A percentile compares a stretch with the other conserved stretches of the same genome.
These are phyloP conservation scores for Anaspis maculata DNA, from an alignment of 2,888 invertebrate species.

Conservation along the genomic window DNA sequence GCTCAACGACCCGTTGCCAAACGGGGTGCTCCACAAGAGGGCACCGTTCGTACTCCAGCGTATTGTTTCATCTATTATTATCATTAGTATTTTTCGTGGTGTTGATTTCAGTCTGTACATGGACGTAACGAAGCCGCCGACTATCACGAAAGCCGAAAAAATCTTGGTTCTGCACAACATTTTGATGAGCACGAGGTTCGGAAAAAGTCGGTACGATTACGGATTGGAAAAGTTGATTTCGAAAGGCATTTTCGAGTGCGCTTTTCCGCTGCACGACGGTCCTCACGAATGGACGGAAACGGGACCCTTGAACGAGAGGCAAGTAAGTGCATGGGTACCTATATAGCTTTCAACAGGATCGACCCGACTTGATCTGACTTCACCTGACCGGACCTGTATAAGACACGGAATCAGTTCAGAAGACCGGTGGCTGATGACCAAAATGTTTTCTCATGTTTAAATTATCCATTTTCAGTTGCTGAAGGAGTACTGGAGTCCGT, in stretches of 20 bases:
- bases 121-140: conserved; percentile 28
- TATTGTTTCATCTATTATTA: conserved; percentile 3
- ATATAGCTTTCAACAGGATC: no score
- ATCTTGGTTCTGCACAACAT: conserved; percentile 31
- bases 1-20: conserved; percentile 19
- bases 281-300: conserved; percentile 28
- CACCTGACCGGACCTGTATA: no score
- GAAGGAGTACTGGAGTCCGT: conserved; percentile 20
- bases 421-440: no score
- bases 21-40: conserved; percentile 20
- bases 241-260: conserved; percentile 26
- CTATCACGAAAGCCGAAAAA: conserved; percentile 33
- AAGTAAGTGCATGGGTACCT: conserved; percentile 30
- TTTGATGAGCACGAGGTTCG: conserved; percentile 27
- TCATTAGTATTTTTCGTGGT: conserved; percentile 15
- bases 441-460: conserved; percentile 1
- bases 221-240: conserved; percentile 30
- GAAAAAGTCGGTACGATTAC: conserved; percentile 21
- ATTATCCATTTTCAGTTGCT: conserved; percentile 18
- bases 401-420: no score
- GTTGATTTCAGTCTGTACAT: conserved; percentile 15
- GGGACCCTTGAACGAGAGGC: conserved; percentile 34
- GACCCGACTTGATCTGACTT: no score
- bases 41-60: conserved; percentile 22
- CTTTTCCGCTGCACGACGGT: conserved; percentile 38